Percentiles rank a stretch among this genome's conserved stretches.
phyloP scores from a whole-genome alignment of 1,140 invertebrate genomes.

The Portunus trituberculatus region DNA sequence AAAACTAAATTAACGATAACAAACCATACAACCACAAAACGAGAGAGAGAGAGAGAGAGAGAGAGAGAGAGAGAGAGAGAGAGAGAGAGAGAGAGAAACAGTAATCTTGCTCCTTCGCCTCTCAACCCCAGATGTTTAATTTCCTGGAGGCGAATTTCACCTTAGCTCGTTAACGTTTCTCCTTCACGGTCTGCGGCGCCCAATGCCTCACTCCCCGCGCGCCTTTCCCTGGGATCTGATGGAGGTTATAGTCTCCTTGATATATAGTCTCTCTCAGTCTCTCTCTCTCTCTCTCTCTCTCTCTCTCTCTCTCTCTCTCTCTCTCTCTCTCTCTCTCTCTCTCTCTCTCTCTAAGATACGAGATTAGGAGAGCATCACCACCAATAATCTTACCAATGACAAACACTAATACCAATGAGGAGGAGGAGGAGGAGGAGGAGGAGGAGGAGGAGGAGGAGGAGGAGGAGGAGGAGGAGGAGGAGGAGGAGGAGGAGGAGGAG shows the following conservation, averaged over 20 bases:
- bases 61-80: slow-evolving; percentile 17
- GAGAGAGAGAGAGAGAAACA: slow-evolving; percentile 34
- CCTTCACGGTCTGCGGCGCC: not conserved
- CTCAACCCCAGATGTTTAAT: no score
- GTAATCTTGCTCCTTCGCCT: not conserved
- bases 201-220: no score
- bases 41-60: slow-evolving; percentile 26
- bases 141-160: not conserved
- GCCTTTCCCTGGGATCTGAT: not conserved
- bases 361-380: no score
- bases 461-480: no score
- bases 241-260: slow-evolving; percentile 1
- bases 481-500: no score
- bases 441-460: no score
- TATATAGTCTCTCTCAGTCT: not conserved
- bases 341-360: not conserved
- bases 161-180: not conserved
- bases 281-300: slow-evolving; percentile 18
- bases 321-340: slow-evolving; percentile 41
- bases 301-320: slow-evolving; percentile 28
- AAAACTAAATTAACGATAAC: not conserved
- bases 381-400: no score
- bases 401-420: not conserved
- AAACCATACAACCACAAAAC: not conserved
- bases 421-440: no score